Evolutionary conservation across 2,113 vertebrate genomes (phyloP).

Genomic region (Plestiodon gilberti): DNA sequence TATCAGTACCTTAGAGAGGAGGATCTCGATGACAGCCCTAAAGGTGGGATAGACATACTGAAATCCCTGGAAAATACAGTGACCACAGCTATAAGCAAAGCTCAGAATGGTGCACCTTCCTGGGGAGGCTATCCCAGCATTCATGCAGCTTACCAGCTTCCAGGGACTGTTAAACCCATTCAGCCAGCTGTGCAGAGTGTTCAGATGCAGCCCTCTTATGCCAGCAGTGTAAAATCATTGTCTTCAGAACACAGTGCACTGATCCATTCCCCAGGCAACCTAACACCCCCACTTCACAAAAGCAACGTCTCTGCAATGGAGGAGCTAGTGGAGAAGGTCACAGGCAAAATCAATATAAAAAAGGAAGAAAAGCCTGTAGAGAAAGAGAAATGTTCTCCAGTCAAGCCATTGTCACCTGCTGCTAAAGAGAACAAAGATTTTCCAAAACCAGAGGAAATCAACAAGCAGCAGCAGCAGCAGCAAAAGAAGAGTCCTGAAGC

Average conservation of each 20-base stretch:
- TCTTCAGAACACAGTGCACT: conserved; percentile 83
- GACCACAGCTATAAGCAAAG: conserved; percentile 97
- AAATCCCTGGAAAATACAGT: conserved; percentile 98
- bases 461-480: conserved; percentile 66
- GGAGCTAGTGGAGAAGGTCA: conserved; percentile 96
- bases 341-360: conserved; percentile 88
- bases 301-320: conserved; percentile 98
- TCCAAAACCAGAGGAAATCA: conserved; percentile 77
- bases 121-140: conserved; percentile 99
- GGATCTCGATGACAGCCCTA: conserved; percentile 93
- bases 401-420: conserved; percentile 81
- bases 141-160: conserved; percentile 97
- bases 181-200: conserved; percentile 85
- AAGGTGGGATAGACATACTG: conserved; percentile 93
- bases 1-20: conserved; percentile 96
- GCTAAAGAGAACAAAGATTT: conserved; percentile 87
- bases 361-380: conserved; percentile 85
- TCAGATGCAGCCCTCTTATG: conserved; percentile 90
- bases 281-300: conserved; percentile 90
- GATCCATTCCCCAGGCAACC: conserved; percentile 86
- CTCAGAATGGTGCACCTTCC: conserved; percentile 95
- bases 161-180: conserved; percentile 86
- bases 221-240: conserved; percentile 82
- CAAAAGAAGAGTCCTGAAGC: conserved; percentile 80
- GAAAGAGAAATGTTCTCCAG: conserved; percentile 76